Conservation (phyloP, 2,888 invertebrate species). For the Caenorhabditis wallacei region DNA sequence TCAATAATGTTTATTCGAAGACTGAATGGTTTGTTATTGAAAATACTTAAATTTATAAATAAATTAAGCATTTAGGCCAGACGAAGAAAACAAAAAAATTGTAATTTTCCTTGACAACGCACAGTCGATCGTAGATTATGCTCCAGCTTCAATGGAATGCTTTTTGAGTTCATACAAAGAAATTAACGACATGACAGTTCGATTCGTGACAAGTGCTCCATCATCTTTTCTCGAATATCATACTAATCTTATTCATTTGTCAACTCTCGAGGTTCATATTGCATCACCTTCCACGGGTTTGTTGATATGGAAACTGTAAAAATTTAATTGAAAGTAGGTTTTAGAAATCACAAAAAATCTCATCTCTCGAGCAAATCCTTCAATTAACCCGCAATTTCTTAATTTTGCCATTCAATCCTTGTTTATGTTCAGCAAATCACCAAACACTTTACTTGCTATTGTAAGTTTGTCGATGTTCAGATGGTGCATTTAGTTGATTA, state of each 20-base stretch:
- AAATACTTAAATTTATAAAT: not conserved
- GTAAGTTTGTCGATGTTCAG: slow-evolving; percentile 13
- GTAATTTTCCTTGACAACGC: slow-evolving; percentile 60
- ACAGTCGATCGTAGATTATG: slow-evolving; percentile 54
- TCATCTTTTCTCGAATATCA: slow-evolving; percentile 56
- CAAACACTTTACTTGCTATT: slow-evolving; percentile 54
- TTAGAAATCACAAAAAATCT: slow-evolving; percentile 30
- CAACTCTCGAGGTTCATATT: slow-evolving; percentile 47
- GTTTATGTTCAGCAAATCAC: slow-evolving; percentile 42
- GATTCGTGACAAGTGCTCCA: slow-evolving; percentile 60
- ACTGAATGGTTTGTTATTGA: slow-evolving; percentile 27
- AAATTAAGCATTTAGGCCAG: slow-evolving; percentile 21
- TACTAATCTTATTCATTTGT: slow-evolving; percentile 31
- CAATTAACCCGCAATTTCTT: slow-evolving; percentile 46
- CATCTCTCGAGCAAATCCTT: slow-evolving; percentile 30
- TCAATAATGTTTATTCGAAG: slow-evolving; percentile 30
- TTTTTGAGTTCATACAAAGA: slow-evolving; percentile 56
- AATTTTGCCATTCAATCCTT: slow-evolving; percentile 27
- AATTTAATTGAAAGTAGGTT: not conserved
- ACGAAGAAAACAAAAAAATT: slow-evolving; percentile 40
- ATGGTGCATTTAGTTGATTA: not conserved
- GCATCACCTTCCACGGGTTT: slow-evolving; percentile 17
- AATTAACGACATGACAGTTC: slow-evolving; percentile 45
- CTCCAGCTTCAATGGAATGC: slow-evolving; percentile 45
- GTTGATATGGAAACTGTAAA: not conserved